Base-by-base conservation (phyloP, 1,140 invertebrate species). In the Chelonus insularis region DNA sequence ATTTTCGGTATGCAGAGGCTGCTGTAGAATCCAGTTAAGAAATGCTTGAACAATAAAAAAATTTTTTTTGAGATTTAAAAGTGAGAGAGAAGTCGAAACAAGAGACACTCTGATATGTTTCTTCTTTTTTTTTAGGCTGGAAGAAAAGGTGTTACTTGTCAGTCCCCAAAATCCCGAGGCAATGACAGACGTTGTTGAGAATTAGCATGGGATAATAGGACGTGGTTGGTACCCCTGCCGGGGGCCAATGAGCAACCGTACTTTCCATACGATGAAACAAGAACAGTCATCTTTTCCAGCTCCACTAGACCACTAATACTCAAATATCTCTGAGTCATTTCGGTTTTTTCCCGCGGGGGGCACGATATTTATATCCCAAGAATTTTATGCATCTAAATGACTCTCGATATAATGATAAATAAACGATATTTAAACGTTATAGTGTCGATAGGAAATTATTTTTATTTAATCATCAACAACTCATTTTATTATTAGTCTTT, bases 141-240 rank as follows among this genome's bases (percentile, higher is more conserved):
- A 72, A 71, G 69, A 66, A 69, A 69, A 80, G 78, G 78, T 80
- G 79, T 81, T 80, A 78, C 74, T 78, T 79, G 78, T 80, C 77
- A 80, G 76, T 43, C 55, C 50, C 78, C 66, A 25, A 45, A 23
- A 32, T 67, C 78, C 72, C 68, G 72, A 77, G 77, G 77, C 78
- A 81, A 77, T 80, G 78, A 80, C 79, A 81, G 78, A 73, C 75
- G 67, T 72, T 69, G 72, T 69, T 73, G 69, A 63, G 74, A 81
- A 81, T 81, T 81, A 80, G 78, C 79, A 80, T 82, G 78, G 76
- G 80, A 81, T 81, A 82, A 82, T 81, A 74, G 77, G 75, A 81
- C 36, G 39, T 56, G 32, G 51, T 54, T 56, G 18, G 36, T 7
- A n/a, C 12, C 16, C 25, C 12, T 8, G 25, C 11, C 68, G 68